Evolutionary conservation across 2,113 vertebrate genomes (phyloP), one percentile per base, ranked within the genome.

Genomic region (Melanocharis versteri): DNA sequence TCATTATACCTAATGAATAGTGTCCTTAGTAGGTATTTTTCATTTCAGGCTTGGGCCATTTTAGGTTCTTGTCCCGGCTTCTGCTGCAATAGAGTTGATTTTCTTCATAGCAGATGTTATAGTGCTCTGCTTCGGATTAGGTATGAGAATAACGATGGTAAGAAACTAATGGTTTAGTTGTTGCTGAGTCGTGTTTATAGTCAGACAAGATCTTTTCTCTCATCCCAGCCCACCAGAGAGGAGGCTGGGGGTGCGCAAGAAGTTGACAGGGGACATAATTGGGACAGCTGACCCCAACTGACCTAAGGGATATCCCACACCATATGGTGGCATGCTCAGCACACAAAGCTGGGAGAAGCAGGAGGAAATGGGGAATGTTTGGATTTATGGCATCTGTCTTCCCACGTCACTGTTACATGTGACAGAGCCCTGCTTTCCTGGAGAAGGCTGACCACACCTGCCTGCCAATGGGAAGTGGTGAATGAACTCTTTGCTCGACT

Each of bases 321-420:
- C 26, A 19, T 47, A 9, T 10, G 11, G 13, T 14, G 13, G 24
- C n/a, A 14, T 15, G 15, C 9, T 17, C 40, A 54, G 15, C 33
- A 33, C 30, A 11, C 8, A 65, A 57, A 45, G 22, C 27, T 56
- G 33, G 8, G 11, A 24, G 23, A 75, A 69, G 50, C 44, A 30
- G 57, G 24, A 65, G 20, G 50, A 90, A 61, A 15, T 28, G 13
- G n/a, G 9, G 22, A 45, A 42, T 1, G 2, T 68, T 87, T 50
- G 42, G 28, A 42, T 13, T 44, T 35, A 30, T 56, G 48, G 7
- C 0, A 0, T 50, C 37, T 50, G 33, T 31, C 37, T 76, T 76
- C 62, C 33, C 40, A 23, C 10, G 31, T 48, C 37, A 15, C 15
- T 1, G 2, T 26, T 15, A 30, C 0, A 2, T 33, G 13, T 30